phyloP scores from a whole-genome alignment of 2,888 invertebrate genomes.

The Sarcophaga caerulescens region DNA sequence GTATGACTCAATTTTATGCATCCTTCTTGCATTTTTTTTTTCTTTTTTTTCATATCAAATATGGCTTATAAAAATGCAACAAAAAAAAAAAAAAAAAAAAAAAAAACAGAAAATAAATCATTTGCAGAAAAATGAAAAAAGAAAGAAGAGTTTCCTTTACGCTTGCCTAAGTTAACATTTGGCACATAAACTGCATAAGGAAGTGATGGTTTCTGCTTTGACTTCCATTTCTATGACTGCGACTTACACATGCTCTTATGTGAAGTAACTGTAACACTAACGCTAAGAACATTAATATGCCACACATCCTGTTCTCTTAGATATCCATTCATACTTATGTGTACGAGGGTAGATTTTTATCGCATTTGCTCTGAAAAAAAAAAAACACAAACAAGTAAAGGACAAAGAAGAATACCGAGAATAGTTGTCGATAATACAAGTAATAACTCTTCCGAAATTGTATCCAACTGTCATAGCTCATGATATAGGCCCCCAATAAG shows the following conservation, averaged over 20 bases:
- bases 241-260: neutral
- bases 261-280: neutral
- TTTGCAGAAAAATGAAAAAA: too few species aligned
- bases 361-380: too few species aligned
- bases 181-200: conserved; percentile 52
- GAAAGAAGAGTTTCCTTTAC: conserved; percentile 38
- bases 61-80: conserved; percentile 4
- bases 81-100: conserved; percentile 15
- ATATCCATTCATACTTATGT: neutral
- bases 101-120: neutral
- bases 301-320: neutral
- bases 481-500: too few species aligned
- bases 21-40: conserved; percentile 20
- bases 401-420: too few species aligned
- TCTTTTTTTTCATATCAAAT: too few species aligned
- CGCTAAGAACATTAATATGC: neutral
- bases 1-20: conserved; percentile 57
- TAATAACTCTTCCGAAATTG: too few species aligned
- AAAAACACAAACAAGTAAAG: too few species aligned
- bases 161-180: conserved; percentile 66
- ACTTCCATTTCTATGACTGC: neutral
- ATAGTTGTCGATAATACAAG: too few species aligned
- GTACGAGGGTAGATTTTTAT: neutral
- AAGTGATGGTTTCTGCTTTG: conserved; percentile 33
- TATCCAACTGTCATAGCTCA: too few species aligned